Percentiles rank a stretch among this genome's conserved stretches.
These are phyloP conservation scores for Cephonodes hylas DNA, from an alignment of 2,888 invertebrate species.

Conservation along the genomic window DNA sequence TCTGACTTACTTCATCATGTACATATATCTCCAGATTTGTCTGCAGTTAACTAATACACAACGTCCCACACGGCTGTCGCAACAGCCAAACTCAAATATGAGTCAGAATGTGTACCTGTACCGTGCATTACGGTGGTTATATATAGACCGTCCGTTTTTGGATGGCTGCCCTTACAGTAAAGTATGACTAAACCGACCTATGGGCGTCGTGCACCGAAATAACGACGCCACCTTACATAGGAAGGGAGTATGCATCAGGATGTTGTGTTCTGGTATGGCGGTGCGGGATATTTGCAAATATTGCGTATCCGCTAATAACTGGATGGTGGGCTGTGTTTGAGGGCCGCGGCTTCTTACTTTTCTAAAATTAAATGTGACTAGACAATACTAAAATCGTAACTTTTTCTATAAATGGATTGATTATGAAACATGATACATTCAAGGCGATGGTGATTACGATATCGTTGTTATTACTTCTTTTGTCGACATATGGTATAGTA, in stretches of 20 bases:
- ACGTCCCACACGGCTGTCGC: constrained; percentile 15
- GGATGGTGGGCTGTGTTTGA: neutral
- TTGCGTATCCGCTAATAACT: neutral
- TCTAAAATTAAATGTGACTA: too few relatives aligned
- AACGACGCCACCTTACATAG: constrained; percentile 21
- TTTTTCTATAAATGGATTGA: too few relatives aligned
- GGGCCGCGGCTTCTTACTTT: too few relatives aligned
- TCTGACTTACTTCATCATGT: too few relatives aligned
- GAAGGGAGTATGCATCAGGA: constrained; percentile 17
- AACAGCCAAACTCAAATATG: constrained; percentile 13
- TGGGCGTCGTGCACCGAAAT: constrained; percentile 16
- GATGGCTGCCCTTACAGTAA: constrained; percentile 28
- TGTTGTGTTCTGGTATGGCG: neutral
- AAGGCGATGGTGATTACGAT: too few relatives aligned
- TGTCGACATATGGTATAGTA: too few relatives aligned
- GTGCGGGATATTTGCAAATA: neutral
- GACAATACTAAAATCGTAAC: too few relatives aligned
- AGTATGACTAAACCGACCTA: constrained; percentile 31
- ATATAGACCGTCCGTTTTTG: constrained; percentile 26
- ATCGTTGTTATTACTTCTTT: too few relatives aligned
- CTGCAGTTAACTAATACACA: neutral
- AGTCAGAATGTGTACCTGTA: neutral
- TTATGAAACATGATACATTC: too few relatives aligned
- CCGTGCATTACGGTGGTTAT: neutral
- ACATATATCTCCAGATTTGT: neutral